These are phyloP conservation scores for Cataglyphis cursor DNA, from an alignment of 2,888 invertebrate species.

Conservation along the genomic window DNA sequence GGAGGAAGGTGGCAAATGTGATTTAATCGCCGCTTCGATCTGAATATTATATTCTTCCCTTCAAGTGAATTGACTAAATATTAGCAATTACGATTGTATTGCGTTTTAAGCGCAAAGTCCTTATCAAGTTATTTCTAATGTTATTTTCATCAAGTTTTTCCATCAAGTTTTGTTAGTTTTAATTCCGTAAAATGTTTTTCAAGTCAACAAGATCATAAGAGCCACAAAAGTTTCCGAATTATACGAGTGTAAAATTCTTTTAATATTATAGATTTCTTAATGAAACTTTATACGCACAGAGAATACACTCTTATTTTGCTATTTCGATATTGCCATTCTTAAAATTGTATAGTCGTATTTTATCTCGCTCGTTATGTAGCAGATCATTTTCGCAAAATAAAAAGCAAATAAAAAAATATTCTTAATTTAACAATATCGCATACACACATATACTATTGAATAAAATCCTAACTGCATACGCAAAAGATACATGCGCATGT, in stretches of 20 bases:
- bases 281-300: background rate
- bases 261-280: background rate
- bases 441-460: background rate
- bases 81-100: constrained; percentile 7
- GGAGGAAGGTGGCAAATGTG: constrained; percentile 20
- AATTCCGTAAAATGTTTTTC: constrained; percentile 1
- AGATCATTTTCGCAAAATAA: background rate
- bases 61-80: constrained; percentile 15
- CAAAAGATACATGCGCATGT: background rate
- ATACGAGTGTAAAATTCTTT: background rate
- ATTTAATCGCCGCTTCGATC: constrained; percentile 43
- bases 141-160: background rate
- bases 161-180: background rate
- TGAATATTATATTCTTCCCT: background rate
- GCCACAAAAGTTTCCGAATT: background rate
- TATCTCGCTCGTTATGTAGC: background rate
- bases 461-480: background rate
- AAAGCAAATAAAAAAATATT: background rate
- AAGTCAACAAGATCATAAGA: background rate
- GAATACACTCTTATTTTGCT: background rate
- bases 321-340: background rate
- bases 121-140: background rate
- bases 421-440: background rate
- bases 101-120: background rate
- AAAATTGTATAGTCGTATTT: background rate